Evolutionary conservation across 2,888 invertebrate species (phyloP).

Genomic region (Brachynemurus nebulosus): DNA sequence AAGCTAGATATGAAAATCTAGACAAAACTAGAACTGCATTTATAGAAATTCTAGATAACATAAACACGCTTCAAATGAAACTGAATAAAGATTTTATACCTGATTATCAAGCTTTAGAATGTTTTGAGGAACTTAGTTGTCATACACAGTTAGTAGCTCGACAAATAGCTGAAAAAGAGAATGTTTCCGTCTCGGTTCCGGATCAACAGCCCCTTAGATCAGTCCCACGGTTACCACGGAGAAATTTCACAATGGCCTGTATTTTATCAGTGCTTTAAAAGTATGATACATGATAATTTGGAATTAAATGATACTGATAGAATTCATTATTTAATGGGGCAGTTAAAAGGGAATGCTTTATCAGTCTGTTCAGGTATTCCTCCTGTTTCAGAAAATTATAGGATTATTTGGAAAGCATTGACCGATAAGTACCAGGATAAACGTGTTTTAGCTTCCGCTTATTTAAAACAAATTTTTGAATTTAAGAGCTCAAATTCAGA

Average conservation of each 20-base stretch:
- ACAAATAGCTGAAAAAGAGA: too few species aligned
- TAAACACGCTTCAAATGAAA: background rate
- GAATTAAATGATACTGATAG: background rate
- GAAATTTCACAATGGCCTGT: background rate
- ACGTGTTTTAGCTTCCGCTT: background rate
- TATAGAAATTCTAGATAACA: background rate
- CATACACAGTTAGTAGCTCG: background rate
- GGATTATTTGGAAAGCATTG: background rate
- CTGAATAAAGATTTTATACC: background rate
- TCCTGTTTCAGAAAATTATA: background rate
- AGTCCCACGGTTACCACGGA: too few species aligned
- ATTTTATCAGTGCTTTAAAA: background rate
- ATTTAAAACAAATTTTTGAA: background rate
- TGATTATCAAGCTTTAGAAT: background rate
- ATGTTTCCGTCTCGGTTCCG: too few species aligned
- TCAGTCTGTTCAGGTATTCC: background rate
- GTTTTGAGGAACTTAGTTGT: background rate
- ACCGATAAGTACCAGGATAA: background rate
- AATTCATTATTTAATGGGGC: background rate
- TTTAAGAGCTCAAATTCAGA: background rate
- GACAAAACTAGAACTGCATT: background rate
- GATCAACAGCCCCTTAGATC: too few species aligned
- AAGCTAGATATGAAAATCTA: background rate
- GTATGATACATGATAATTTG: background rate
- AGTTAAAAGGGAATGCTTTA: background rate